Evolutionary conservation across 2,888 invertebrate genomes (phyloP), one percentile per base, ranked within the genome.

Genomic region (Criorhina ranunculi): DNA sequence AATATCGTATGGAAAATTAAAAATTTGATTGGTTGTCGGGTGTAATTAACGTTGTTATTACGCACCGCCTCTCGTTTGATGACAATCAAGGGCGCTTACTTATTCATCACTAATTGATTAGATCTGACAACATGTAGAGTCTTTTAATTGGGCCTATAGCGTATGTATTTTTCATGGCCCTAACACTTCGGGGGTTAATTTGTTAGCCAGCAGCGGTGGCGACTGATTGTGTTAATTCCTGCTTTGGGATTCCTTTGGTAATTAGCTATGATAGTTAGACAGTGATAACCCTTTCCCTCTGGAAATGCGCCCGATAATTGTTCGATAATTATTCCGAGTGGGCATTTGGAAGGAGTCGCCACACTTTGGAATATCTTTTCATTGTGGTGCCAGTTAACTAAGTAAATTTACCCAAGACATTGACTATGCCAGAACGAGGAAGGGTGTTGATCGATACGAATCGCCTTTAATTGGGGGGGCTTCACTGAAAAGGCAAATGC

Each of bases 71-170:
- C 69, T 76, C 80, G 46, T 59, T 85, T 80, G 85, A 85, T 85
- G 80, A 80, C 75, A 85, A 80, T 85, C 80, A 69, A 76, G 59
- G 33, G 75, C 70, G 80, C 46, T 85, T 75, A 85, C 85, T 85
- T 66, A 85, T 85, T 85, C 76, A 85, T 85, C 76, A 75, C 66
- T 76, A 80, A 85, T 85, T 85, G 85, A 85, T 85, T 85, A 80
- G 85, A 85, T 85, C 80, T 70, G 85, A 75, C 73, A 79, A 53
- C 55, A 55, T 80, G 85, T 75, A 24, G 75, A 85, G 80, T 66
- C 80, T 85, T 80, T 85, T 85, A 85, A 85, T 85, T 85, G 85
- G 64, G 17, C 66, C 11, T 51, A n/a, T n/a, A n/a, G n/a, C n/a
- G 53, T 35, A 64, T 77, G 51, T 31, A 64, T 57, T 69, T 79